These are phyloP conservation scores for Rhimphoctona megacephalus DNA, from an alignment of 2,888 invertebrate species.

Conservation along the genomic window DNA sequence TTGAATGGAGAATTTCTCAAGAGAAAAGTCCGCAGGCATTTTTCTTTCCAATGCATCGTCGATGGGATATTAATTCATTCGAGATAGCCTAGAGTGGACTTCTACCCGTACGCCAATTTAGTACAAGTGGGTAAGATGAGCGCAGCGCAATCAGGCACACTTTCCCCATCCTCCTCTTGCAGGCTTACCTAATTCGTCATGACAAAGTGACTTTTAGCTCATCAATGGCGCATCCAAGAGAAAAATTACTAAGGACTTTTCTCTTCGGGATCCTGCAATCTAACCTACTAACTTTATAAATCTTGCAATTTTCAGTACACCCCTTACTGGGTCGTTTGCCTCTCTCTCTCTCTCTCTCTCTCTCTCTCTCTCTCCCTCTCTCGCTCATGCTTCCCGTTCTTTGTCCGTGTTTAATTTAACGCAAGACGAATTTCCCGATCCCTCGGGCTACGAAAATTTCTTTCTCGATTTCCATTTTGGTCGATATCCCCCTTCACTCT, in stretches of 20 bases:
- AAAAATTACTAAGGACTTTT: not conserved
- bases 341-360: not conserved
- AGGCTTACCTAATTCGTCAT: not conserved
- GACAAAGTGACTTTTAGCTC: not conserved
- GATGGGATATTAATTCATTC: not conserved
- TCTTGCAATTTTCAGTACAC: not conserved
- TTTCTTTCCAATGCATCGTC: not conserved
- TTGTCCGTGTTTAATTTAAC: constrained; percentile 40
- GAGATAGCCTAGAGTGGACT: not conserved
- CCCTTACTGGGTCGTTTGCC: not conserved
- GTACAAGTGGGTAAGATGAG: not conserved
- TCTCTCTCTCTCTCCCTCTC: not conserved
- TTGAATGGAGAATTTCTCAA: not conserved
- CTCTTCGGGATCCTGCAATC: not conserved
- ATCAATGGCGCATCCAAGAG: not conserved
- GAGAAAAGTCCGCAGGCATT: not conserved
- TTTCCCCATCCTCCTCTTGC: not conserved
- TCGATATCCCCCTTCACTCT: not conserved
- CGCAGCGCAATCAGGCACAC: not conserved
- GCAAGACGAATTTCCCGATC: constrained; percentile 39
- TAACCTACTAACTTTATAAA: not conserved
- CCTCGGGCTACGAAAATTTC: constrained; percentile 7
- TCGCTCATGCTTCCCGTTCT: not conserved
- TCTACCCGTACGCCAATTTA: not conserved
- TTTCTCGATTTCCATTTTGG: not conserved